Evolutionary conservation across 2,797 vertebrate species (phyloP).

Genomic region (Vespertilio murinus): DNA sequence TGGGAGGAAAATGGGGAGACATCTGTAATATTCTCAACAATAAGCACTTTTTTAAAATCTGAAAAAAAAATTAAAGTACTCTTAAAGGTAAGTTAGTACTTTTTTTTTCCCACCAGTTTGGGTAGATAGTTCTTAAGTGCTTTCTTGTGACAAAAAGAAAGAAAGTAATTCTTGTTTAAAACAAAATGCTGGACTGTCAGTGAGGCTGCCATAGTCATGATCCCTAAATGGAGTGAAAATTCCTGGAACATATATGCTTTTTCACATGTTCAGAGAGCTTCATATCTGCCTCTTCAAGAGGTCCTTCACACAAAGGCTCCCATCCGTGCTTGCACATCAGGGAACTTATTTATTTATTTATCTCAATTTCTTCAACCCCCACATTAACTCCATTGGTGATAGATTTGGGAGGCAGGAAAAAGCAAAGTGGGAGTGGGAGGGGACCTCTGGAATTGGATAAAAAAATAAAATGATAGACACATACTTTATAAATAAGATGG

Average conservation of each 20-base stretch:
- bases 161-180: background rate
- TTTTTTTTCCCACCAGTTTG: background rate
- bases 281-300: background rate
- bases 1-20: no score
- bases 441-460: no score
- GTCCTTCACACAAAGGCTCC: background rate
- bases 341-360: background rate
- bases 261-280: background rate
- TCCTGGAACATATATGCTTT: background rate
- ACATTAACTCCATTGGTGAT: no score
- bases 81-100: background rate
- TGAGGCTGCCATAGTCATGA: background rate
- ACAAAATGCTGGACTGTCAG: no score
- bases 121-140: background rate
- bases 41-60: background rate
- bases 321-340: background rate
- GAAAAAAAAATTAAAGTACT: background rate
- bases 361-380: background rate
- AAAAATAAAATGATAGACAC: no score
- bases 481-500: no score
- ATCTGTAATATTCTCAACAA: no score
- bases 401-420: no score
- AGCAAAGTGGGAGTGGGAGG: no score
- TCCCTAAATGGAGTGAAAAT: background rate
- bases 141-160: slow-evolving; percentile 9